phyloP scores from a whole-genome alignment of 1,140 invertebrate genomes.

The Lordiphosa stackelbergi region DNA sequence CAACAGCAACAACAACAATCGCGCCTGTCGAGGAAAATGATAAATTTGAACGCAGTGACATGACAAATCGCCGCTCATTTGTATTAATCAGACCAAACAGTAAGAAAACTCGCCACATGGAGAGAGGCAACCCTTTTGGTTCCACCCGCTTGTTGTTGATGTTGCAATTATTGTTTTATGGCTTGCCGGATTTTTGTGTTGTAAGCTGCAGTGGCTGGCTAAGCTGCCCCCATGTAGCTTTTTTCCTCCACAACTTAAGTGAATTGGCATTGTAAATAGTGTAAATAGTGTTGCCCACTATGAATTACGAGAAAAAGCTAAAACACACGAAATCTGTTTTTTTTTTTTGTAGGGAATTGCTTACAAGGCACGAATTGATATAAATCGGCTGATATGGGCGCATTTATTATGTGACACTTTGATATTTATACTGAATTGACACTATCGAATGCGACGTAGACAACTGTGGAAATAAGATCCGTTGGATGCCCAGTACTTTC shows the following conservation, averaged over 20 bases:
- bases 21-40: constrained; percentile 68
- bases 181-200: constrained; percentile 23
- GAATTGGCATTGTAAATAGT: constrained; percentile 20
- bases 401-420: no score
- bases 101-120: constrained; percentile 14
- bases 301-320: no score
- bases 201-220: constrained; percentile 31
- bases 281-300: background rate
- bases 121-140: constrained; percentile 4
- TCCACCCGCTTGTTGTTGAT: constrained; percentile 45
- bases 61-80: constrained; percentile 75
- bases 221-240: constrained; percentile 20
- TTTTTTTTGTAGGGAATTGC: no score
- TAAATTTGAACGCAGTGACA: constrained; percentile 75
- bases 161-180: constrained; percentile 75
- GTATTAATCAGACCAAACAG: constrained; percentile 68
- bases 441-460: no score
- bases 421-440: no score
- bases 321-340: no score
- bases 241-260: constrained; percentile 25
- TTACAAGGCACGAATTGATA: no score
- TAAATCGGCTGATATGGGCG: no score
- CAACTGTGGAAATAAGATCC: no score
- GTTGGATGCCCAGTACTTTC: no score
- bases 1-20: constrained; percentile 21